Evolutionary conservation across 2,113 vertebrate species (phyloP), one percentile per base, ranked within the genome.

Genomic region (Apteryx mantelli): DNA sequence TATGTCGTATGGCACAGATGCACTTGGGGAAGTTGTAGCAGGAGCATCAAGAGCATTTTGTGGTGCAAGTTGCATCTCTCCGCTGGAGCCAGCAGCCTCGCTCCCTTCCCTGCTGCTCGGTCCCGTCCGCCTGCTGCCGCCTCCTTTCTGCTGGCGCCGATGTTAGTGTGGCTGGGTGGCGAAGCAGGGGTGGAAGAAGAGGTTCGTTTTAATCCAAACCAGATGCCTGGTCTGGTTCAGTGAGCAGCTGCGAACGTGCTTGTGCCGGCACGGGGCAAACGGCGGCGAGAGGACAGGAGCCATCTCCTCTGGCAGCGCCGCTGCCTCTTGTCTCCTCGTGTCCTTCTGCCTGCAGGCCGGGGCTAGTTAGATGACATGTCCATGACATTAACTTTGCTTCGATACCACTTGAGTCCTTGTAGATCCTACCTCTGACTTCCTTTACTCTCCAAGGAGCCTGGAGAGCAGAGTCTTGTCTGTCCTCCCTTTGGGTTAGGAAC

Each of bases 261-360:
- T 1, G 1, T 3, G 0, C 24, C 48, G 74, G 74, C 60, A 25
- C 1, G 1, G 40, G 61, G 53, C 13, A 25, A 13, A 74, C 0
- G 9, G 58, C 53, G 2, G 1, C 1, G 55, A 70, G 86, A 28
- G 70, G 42, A 48, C 19, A 11, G 55, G 75, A 4, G 36, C 44
- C 63, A 32, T 13, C 26, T 63, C 74, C n/a, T 34, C 32, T 66
- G 85, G 65, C 56, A 42, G 40, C 3, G 1, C 26, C 0, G 2
- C 22, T 10, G 85, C 52, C 1, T 38, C 58, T 71, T 11, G 16
- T 42, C 1, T 0, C 14, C 1, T 7, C 3, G 24, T 64, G 82
- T 60, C 53, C 55, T 63, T 11, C 48, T 75, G 80, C 83, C 79
- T 50, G 48, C 70, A 30, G 75, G 86, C 25, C 0, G 34, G 75